Base-by-base conservation (phyloP, 2,113 vertebrate species). In the Lepisosteus oculatus region DNA sequence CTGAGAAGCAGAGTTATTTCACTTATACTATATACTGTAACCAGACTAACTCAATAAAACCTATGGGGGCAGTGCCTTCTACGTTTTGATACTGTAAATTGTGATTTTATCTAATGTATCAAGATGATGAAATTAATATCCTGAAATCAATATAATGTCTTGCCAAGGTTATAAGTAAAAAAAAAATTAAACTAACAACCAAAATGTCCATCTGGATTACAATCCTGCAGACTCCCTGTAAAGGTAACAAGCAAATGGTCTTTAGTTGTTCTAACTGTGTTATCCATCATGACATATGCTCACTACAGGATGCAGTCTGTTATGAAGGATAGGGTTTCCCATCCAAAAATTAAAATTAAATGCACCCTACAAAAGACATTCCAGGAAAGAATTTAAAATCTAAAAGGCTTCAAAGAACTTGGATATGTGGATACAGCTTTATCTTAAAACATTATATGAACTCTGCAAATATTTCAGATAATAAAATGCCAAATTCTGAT, bases 281-380 rank as follows among this genome's bases (percentile, higher is more conserved):
- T 88, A 93, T 92, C 88, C 90, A 92, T 93, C 91, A 93, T 87
- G 89, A 88, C 91, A 92, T 91, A 93, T 92, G 90, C 85, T 92
- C 90, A 90, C 90, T 88, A 88, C 90, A 85, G 90, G 91, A 92
- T 81, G 86, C 88, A 88, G 83, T 87, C 82, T 85, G 85, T 91
- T 92, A 92, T 92, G 90, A 92, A 85, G 80, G 88, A 93, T 91
- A 86, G 87, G 85, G 82, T 81, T 79, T 80, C 78, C 79, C 77
- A 81, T 45, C 54, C 47, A 67, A 70, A 77, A 78, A 80, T 74
- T 80, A 80, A 44, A 61, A 71, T 69, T 79, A 76, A 74, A 83
- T 78, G 66, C 77, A 79, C 67, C 54, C 7, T 65, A 71, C 63
- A 17, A 71, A 73, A 42, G 13, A 47, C 44, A 51, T 15, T 63